phyloP scores from a whole-genome alignment of 2,888 invertebrate species.

The Ochropleura leucogaster region DNA sequence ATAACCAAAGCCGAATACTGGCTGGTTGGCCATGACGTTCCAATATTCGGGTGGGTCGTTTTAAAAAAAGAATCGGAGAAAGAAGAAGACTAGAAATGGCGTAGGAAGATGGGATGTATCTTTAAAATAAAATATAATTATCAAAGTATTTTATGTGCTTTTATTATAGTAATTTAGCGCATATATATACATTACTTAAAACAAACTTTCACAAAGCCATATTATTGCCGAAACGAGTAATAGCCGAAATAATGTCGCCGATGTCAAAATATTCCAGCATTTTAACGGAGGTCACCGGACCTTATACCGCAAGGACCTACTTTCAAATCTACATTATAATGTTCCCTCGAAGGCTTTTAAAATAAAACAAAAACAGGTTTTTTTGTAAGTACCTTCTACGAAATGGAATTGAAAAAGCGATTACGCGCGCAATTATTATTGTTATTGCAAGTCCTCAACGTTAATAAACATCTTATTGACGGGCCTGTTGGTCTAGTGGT shows the following conservation, averaged over 20 bases:
- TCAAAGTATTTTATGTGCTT: too few species aligned
- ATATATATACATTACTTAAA: too few species aligned
- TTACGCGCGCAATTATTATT: not conserved
- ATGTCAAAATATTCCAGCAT: slow-evolving; percentile 28
- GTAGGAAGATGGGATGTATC: too few species aligned
- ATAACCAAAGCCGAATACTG: too few species aligned
- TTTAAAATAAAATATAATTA: too few species aligned
- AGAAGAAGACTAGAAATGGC: too few species aligned
- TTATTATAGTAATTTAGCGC: too few species aligned
- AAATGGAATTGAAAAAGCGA: not conserved
- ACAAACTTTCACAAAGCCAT: not conserved
- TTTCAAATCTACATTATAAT: slow-evolving; percentile 28
- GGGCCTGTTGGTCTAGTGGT: too few species aligned
- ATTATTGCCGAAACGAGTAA: slow-evolving; percentile 5
- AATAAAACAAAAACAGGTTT: too few species aligned
- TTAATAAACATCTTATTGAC: not conserved
- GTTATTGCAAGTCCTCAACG: not conserved
- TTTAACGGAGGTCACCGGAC: not conserved
- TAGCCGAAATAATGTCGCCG: not conserved
- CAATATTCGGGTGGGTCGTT: too few species aligned
- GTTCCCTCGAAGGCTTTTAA: not conserved
- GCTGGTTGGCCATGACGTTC: too few species aligned
- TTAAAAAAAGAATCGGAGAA: too few species aligned
- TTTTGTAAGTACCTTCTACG: not conserved
- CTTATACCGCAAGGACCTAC: slow-evolving; percentile 11